phyloP scores from a whole-genome alignment of 2,888 invertebrate genomes.

The Macrophya alboannulata region DNA sequence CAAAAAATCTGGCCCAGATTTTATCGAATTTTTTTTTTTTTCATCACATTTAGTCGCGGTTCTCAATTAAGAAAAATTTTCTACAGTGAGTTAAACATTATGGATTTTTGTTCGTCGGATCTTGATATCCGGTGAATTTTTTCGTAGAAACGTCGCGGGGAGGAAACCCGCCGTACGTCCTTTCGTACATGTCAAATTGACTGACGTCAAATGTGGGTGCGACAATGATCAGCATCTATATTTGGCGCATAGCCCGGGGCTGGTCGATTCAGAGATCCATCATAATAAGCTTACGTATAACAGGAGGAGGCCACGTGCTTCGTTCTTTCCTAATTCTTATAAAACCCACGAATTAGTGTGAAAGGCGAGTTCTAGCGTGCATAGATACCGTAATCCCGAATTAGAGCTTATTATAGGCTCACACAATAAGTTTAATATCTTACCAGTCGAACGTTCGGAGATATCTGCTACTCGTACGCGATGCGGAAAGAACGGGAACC shows the following conservation, averaged over 20 bases:
- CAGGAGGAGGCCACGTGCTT: background rate
- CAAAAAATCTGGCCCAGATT: slow-evolving; percentile 1
- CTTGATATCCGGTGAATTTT: background rate
- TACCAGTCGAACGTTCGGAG: background rate
- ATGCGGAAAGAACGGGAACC: no score
- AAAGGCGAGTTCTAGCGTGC: background rate
- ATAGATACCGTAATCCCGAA: background rate
- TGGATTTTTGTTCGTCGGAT: background rate
- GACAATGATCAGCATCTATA: slow-evolving; percentile 19
- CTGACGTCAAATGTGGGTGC: slow-evolving; percentile 29
- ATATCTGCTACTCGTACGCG: background rate
- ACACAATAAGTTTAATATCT: background rate
- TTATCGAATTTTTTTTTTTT: background rate
- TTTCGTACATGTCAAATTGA: slow-evolving; percentile 3
- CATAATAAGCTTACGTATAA: slow-evolving; percentile 24
- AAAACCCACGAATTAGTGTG: slow-evolving; percentile 4
- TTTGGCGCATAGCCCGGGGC: slow-evolving; percentile 26
- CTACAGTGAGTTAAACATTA: background rate
- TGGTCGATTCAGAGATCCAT: slow-evolving; percentile 14
- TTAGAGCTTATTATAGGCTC: background rate
- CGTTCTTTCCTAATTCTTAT: slow-evolving; percentile 19
- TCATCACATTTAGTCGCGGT: background rate
- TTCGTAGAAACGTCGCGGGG: background rate
- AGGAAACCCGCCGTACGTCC: slow-evolving; percentile 20
- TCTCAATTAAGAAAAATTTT: background rate